Conservation (phyloP, 1,140 invertebrate genomes). For the Papilio polyxenes region DNA sequence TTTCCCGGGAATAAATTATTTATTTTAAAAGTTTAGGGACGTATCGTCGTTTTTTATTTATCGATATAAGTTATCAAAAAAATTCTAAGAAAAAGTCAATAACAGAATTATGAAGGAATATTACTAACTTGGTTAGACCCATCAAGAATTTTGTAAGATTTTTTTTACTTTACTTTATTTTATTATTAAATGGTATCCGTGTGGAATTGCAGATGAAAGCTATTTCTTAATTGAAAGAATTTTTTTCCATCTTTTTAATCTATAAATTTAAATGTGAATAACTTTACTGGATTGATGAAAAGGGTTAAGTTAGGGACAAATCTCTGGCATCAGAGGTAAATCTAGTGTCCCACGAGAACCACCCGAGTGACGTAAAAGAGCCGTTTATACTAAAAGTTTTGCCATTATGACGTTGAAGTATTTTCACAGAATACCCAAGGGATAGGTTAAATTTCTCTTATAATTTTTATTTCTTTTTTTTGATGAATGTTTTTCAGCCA, state of each 20-base stretch:
- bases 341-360: not conserved
- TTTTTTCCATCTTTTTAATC: not conserved
- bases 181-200: too few species aligned
- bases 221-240: not conserved
- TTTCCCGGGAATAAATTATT: not conserved
- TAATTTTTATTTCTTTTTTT: not conserved
- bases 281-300: not conserved
- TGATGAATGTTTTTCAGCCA: not conserved
- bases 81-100: not conserved
- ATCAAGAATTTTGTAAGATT: too few species aligned
- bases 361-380: not conserved
- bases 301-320: not conserved
- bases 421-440: not conserved
- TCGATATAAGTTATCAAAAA: not conserved
- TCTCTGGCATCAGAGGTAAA: not conserved
- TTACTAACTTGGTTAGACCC: too few species aligned
- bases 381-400: slow-evolving; percentile 7
- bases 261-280: not conserved
- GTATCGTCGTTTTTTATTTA: not conserved
- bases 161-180: too few species aligned
- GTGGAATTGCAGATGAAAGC: too few species aligned
- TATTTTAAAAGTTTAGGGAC: not conserved
- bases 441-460: not conserved
- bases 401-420: slow-evolving; percentile 3
- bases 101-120: too few species aligned